Conservation (phyloP, 2,797 vertebrate genomes). For the Sibirionetta formosa region DNA sequence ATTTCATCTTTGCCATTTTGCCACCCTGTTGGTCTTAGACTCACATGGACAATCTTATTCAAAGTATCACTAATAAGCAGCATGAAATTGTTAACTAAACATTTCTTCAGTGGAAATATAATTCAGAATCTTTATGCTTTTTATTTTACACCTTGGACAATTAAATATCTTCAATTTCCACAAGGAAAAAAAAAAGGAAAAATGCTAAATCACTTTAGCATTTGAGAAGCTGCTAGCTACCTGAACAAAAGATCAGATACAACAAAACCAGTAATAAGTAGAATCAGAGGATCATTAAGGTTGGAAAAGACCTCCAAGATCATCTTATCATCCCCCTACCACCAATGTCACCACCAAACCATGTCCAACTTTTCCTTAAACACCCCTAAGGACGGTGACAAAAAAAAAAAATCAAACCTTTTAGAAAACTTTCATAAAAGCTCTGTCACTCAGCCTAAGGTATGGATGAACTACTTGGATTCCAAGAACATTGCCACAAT, state of each 20-base stretch:
- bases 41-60: neutral
- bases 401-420: neutral
- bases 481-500: neutral
- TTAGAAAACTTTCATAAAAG: neutral
- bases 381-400: too few species aligned
- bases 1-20: neutral
- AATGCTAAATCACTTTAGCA: neutral
- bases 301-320: too few species aligned
- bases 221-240: neutral
- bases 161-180: neutral
- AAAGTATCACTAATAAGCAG: neutral
- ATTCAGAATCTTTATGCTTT: neutral
- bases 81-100: neutral
- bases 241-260: neutral
- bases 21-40: neutral
- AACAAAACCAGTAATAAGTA: fast-evolving
- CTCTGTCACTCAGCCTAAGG: neutral
- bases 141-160: neutral
- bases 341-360: too few species aligned
- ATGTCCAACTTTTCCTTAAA: too few species aligned
- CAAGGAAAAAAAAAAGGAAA: too few species aligned
- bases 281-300: too few species aligned
- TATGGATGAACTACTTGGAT: neutral
- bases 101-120: neutral
- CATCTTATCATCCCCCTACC: too few species aligned